Percentiles rank a stretch among this genome's conserved stretches.
phyloP scores from a whole-genome alignment of 2,797 vertebrate genomes.

The Enteromius treurensis region DNA sequence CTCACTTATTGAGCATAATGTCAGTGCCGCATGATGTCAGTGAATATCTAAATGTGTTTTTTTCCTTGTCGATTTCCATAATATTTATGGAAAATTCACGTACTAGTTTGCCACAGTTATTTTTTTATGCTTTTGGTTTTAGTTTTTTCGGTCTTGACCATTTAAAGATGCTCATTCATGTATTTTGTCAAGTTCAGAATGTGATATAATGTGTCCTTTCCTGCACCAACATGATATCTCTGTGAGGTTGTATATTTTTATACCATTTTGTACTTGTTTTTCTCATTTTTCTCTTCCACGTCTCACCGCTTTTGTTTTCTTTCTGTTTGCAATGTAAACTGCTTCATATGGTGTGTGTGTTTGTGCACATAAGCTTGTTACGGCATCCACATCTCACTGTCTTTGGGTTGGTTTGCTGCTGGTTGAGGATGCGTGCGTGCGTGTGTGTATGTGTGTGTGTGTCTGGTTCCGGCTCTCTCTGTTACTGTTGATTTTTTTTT shows the following conservation, averaged over 20 bases:
- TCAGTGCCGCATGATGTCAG: conserved; percentile 81
- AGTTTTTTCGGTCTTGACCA: conserved; percentile 57
- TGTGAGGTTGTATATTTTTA: conserved; percentile 96
- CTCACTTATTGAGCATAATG: conserved; percentile 76
- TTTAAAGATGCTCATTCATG: conserved; percentile 72
- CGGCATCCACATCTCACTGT: conserved; percentile 78
- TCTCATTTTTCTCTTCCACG: conserved; percentile 85
- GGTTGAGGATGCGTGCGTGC: conserved; percentile 69
- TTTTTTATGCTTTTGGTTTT: conserved; percentile 62
- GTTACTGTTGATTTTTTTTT: conserved; percentile 81
- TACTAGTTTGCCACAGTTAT: conserved; percentile 67
- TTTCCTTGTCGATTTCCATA: conserved; percentile 77
- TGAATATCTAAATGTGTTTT: conserved; percentile 69
- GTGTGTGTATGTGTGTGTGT: conserved; percentile 68
- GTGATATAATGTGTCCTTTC: conserved; percentile 71
- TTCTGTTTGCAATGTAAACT: conserved; percentile 83
- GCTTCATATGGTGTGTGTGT: conserved; percentile 82
- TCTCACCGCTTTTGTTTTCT: conserved; percentile 79
- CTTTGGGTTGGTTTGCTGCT: conserved; percentile 73
- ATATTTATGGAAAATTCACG: conserved; percentile 81
- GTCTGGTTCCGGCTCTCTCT: conserved; percentile 74
- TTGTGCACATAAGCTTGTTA: conserved; percentile 66
- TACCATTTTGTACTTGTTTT: conserved; percentile 87
- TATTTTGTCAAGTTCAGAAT: conserved; percentile 74
- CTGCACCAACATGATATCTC: conserved; percentile 88